Conservation (phyloP, 2,888 invertebrate genomes). For the Drosophila peninsularis region DNA sequence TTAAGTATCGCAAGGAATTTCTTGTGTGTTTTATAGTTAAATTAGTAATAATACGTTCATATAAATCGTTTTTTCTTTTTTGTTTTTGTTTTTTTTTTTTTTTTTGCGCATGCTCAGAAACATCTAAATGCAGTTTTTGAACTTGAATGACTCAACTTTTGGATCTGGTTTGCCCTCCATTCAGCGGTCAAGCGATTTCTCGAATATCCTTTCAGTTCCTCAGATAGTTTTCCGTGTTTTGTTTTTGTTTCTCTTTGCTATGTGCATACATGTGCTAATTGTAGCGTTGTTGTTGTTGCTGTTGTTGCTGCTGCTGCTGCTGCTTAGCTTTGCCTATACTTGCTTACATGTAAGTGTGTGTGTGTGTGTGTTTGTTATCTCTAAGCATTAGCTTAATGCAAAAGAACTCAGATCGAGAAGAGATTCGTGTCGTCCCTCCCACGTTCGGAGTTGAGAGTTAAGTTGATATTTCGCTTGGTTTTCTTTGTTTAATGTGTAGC, state of each 20-base stretch:
- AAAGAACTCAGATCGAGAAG: not conserved
- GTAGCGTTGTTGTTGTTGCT: slow-evolving; percentile 45
- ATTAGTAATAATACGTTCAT: slow-evolving; percentile 47
- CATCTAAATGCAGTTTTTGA: slow-evolving; percentile 80
- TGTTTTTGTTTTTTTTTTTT: slow-evolving; percentile 12
- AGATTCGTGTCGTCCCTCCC: slow-evolving; percentile 9
- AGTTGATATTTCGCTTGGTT: slow-evolving; percentile 42
- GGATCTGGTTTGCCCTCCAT: slow-evolving; percentile 25
- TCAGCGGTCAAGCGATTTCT: slow-evolving; percentile 34
- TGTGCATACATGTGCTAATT: slow-evolving; percentile 37
- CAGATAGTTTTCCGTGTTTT: slow-evolving; percentile 2
- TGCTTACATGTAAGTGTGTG: slow-evolving; percentile 16
- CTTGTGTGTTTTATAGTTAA: slow-evolving; percentile 43
- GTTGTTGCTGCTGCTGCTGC: slow-evolving; percentile 22
- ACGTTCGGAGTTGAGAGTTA: slow-evolving; percentile 12
- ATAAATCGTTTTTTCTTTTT: slow-evolving; percentile 69
- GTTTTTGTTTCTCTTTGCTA: not conserved
- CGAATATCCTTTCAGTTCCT: slow-evolving; percentile 22
- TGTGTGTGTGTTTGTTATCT: slow-evolving; percentile 34
- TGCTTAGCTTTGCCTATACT: slow-evolving; percentile 31
- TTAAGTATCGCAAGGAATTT: slow-evolving; percentile 42
- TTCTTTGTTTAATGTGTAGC: slow-evolving; percentile 85
- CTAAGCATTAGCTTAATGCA: slow-evolving; percentile 5
- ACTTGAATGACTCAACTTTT: slow-evolving; percentile 62
- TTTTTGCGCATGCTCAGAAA: slow-evolving; percentile 80